Base-by-base conservation (phyloP, 2,888 invertebrate species). In the Acheta domesticus region DNA sequence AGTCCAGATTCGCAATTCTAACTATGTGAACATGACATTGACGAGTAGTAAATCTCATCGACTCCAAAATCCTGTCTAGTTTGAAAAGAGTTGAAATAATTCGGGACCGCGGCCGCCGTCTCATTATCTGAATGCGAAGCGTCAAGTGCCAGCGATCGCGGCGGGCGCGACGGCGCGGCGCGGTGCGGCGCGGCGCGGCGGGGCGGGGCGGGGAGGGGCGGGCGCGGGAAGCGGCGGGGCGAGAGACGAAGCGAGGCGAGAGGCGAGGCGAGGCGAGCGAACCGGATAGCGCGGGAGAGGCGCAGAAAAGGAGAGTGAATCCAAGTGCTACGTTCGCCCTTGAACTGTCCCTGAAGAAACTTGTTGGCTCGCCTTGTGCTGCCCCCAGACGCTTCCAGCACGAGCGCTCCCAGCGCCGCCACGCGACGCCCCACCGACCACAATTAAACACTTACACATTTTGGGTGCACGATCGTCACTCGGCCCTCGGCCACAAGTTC, bases 281-380 rank as follows among this genome's bases (percentile, higher is more conserved):
- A 75, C 75, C 36, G 21, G 75, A n/a, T 75, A 23, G 75, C 16
- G 75, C n/a, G 76, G 76, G 76, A 75, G 21, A 76, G 76, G 23
- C 23, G 76, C 36, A 76, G 48, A 19, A 62, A 62, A 62, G 76
- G 76, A 49, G 76, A 49, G 76, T 21, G 76, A 23, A 76, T 21
- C 23, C 76, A 75, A 78, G 80, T 75, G 80, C 80, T 80, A 74
- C 76, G 80, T 48, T 80, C 80, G 80, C 80, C 80, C 80, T 80
- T 80, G 80, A 80, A 80, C 80, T 80, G 80, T 78, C 80, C 80
- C 78, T 78, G 76, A 76, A 74, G 76, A 76, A 76, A 76, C 76
- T 76, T 76, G 76, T 76, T 76, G 76, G 48, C 48, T 76, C 76
- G 76, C 48, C 80, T 80, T 75, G 80, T 23, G 77, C 75, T 77